A percentile compares a stretch with the other conserved stretches of the same genome.
Conservation (phyloP, 2,113 vertebrate species). For the Helogale parvula region DNA sequence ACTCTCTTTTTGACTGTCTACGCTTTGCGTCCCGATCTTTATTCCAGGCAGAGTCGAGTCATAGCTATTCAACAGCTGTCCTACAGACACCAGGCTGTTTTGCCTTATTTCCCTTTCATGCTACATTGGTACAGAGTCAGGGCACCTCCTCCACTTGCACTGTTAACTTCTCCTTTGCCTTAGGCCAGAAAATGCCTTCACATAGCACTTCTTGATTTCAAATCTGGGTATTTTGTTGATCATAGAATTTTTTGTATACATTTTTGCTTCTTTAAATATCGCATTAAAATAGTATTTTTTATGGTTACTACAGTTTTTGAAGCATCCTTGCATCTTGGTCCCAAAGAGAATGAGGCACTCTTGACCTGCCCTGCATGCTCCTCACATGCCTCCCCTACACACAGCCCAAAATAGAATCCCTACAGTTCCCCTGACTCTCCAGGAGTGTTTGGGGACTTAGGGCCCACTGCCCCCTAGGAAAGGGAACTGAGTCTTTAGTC, state of each 20-base stretch:
- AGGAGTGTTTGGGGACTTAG: neutral
- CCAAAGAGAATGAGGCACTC: neutral
- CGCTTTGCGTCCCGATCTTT: accelerated
- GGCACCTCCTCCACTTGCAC: accelerated
- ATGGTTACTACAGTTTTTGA: neutral
- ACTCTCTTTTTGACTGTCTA: neutral
- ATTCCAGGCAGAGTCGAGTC: neutral
- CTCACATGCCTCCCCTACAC: accelerated
- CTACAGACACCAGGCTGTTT: neutral
- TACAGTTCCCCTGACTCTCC: accelerated
- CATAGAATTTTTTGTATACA: neutral
- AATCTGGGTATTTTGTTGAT: neutral
- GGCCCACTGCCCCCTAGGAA: neutral
- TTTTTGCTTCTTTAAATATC: neutral
- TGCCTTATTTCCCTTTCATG: neutral
- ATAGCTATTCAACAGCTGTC: accelerated
- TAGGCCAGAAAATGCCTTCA: neutral
- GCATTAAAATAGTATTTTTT: neutral
- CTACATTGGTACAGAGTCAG: accelerated
- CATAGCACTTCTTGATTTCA: neutral
- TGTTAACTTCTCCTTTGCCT: neutral
- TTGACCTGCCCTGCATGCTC: accelerated
- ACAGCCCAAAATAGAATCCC: accelerated
- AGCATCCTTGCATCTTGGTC: neutral
- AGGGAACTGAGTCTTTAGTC: neutral